A percentile compares a stretch with the other conserved stretches of the same genome.
Evolutionary conservation across 2,113 vertebrate species (phyloP).

Genomic region (Origma solitaria): DNA sequence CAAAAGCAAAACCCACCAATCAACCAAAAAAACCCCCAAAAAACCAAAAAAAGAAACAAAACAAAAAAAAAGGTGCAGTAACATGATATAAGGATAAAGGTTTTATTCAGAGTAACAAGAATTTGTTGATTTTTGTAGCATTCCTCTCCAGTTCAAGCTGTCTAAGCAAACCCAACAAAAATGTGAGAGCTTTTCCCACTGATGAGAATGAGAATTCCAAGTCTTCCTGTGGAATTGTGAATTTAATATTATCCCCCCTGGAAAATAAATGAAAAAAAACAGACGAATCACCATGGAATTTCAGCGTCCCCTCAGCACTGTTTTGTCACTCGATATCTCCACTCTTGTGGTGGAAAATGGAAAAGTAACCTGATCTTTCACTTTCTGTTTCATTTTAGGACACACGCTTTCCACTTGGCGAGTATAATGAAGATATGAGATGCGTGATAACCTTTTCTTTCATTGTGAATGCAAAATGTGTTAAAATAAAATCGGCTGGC

Average conservation of each 20-base stretch:
- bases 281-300: background rate
- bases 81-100: background rate
- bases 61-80: too few relatives aligned
- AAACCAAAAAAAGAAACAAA: too few relatives aligned
- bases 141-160: background rate
- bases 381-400: background rate
- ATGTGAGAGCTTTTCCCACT: background rate
- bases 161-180: background rate
- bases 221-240: background rate
- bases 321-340: background rate
- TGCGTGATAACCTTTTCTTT: constrained; percentile 12
- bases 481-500: background rate
- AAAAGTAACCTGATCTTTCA: background rate
- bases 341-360: background rate
- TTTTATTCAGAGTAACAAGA: background rate
- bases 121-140: background rate
- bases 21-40: too few relatives aligned
- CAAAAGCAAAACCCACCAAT: too few relatives aligned
- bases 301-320: background rate
- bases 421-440: background rate
- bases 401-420: background rate
- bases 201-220: background rate
- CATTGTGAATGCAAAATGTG: constrained; percentile 1
- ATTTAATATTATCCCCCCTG: background rate
- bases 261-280: background rate